Conservation (phyloP, 35 echinoderm and acorn worm species). For the Stichopus chloronotus region DNA sequence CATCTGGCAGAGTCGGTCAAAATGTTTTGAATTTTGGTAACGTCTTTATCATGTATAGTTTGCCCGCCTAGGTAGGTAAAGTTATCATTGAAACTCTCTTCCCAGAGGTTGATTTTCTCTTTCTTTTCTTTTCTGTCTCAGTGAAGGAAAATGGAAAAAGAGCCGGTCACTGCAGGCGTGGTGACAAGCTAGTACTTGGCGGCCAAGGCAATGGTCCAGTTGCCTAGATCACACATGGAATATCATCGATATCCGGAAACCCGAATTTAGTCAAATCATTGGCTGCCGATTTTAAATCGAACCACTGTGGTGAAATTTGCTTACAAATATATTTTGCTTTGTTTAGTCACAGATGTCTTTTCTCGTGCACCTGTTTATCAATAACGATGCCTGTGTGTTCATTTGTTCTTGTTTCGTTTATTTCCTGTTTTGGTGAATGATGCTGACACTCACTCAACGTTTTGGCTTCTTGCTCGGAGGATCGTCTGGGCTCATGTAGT, state of each 20-base stretch:
- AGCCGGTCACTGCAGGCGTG: not conserved
- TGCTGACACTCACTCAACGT: no score
- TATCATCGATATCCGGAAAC: not conserved
- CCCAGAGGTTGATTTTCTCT: not conserved
- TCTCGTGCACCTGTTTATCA: not conserved
- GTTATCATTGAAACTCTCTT: not conserved
- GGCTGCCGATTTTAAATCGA: not conserved
- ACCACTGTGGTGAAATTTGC: constrained; percentile 13
- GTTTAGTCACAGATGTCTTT: constrained; percentile 5
- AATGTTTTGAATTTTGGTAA: no score
- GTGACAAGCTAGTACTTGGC: not conserved
- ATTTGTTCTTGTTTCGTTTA: not conserved
- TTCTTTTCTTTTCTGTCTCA: not conserved
- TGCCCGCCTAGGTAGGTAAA: no score
- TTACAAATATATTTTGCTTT: constrained; percentile 27
- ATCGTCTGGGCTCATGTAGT: no score
- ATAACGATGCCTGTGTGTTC: not conserved
- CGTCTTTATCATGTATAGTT: no score
- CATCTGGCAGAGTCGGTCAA: no score
- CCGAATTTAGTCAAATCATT: not conserved
- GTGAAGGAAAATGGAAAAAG: not conserved
- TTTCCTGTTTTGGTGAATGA: no score
- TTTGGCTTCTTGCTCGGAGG: no score
- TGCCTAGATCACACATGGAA: not conserved
- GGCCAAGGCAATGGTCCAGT: not conserved